Conservation (phyloP, 2,797 vertebrate genomes). For the Strix occidentalis region DNA sequence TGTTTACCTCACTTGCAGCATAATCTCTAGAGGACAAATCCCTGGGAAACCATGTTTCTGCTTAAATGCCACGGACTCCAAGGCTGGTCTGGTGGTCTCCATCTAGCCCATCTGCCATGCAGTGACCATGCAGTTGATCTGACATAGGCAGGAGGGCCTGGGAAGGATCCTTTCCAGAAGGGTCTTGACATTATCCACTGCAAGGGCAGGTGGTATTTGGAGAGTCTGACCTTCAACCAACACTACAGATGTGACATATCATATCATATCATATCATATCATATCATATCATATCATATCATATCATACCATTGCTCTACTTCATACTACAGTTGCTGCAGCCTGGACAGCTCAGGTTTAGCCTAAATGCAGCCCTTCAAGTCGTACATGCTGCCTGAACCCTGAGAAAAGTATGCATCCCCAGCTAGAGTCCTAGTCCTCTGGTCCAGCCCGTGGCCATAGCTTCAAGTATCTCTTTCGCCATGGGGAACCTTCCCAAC, state of each 20-base stretch:
- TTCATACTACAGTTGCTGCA: neutral
- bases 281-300: neutral
- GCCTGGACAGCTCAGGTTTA: neutral
- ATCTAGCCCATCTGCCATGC: neutral
- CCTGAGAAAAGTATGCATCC: neutral
- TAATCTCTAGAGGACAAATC: neutral
- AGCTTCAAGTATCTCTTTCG: neutral
- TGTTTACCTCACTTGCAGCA: neutral
- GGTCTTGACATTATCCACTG: neutral
- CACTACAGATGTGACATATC: neutral
- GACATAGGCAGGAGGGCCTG: neutral
- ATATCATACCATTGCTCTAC: neutral
- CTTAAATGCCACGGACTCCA: neutral
- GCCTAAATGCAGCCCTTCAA: neutral
- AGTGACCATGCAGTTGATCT: neutral
- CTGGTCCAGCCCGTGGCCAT: accelerated
- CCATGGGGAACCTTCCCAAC: neutral
- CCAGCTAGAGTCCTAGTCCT: neutral
- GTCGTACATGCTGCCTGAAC: neutral
- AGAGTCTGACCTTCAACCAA: neutral
- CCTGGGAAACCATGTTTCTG: neutral
- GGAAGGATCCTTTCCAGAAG: neutral
- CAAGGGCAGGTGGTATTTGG: neutral
- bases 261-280: too few species aligned
- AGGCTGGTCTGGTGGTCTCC: neutral